Conservation (phyloP, 2,888 invertebrate genomes). For the Alviniconcha strummeri region DNA sequence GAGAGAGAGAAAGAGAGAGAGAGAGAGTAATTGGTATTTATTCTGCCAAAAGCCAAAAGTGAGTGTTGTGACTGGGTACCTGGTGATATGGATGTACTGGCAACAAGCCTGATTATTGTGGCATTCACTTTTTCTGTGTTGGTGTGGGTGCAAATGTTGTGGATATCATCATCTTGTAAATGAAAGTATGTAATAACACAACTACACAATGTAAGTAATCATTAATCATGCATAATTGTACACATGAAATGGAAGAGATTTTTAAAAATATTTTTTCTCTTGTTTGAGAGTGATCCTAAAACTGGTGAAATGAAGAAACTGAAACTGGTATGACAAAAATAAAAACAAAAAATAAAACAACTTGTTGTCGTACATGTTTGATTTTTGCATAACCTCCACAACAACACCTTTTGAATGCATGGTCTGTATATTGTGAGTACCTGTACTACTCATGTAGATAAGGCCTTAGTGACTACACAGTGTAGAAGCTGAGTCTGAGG, state of each 20-base stretch:
- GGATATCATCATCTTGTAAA: background rate
- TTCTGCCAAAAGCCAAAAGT: background rate
- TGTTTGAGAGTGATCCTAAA: background rate
- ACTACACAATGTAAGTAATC: conserved; percentile 23
- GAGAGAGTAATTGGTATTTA: background rate
- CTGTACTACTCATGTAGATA: too few species aligned
- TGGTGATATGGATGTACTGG: too few species aligned
- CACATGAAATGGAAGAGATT: background rate
- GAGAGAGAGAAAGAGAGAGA: too few species aligned
- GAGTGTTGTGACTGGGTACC: too few species aligned
- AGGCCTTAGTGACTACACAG: too few species aligned
- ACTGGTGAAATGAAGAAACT: conserved; percentile 11
- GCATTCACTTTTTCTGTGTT: too few species aligned
- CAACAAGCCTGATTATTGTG: too few species aligned
- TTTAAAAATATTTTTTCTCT: background rate
- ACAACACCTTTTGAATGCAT: too few species aligned
- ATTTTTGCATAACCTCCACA: background rate
- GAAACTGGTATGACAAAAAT: background rate
- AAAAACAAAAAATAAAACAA: background rate
- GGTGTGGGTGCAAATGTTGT: too few species aligned
- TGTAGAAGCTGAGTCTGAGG: too few species aligned
- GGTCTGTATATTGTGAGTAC: too few species aligned
- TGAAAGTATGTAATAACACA: background rate
- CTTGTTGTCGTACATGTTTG: background rate
- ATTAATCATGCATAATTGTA: background rate